Conservation (phyloP, 1,140 invertebrate genomes). For the Tetraneura akinire region DNA sequence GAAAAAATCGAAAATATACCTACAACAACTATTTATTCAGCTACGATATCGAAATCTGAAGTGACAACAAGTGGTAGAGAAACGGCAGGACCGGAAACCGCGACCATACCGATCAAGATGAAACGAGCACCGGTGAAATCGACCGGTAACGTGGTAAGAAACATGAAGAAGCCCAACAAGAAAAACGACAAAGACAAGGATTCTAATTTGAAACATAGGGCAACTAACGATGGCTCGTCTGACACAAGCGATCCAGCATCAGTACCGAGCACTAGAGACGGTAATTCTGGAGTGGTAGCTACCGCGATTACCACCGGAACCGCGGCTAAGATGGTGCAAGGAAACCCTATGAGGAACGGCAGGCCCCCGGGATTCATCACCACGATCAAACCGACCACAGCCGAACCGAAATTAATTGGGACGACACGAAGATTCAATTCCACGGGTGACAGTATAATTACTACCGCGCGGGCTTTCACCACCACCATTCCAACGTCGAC, state of each 20-base stretch:
- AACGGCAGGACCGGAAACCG: neutral
- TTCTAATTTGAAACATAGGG: constrained; percentile 13
- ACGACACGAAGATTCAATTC: neutral
- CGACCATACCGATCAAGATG: constrained; percentile 8
- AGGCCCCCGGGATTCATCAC: neutral
- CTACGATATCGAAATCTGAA: neutral
- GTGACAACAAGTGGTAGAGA: neutral
- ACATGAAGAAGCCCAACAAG: constrained; percentile 46
- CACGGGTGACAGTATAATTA: neutral
- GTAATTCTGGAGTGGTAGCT: neutral
- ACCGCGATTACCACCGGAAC: neutral
- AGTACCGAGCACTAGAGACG: no score
- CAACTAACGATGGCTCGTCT: neutral
- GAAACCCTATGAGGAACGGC: neutral
- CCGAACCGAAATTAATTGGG: neutral
- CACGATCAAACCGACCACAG: neutral
- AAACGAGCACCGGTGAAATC: constrained; percentile 33
- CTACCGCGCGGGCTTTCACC: neutral
- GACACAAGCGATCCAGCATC: neutral
- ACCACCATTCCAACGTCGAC: neutral
- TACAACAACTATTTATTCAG: neutral
- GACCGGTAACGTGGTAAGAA: constrained; percentile 15
- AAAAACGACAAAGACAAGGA: constrained; percentile 33
- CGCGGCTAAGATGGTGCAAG: neutral
- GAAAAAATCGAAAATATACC: no score